Evolutionary conservation across 2,888 invertebrate species (phyloP).

Genomic region (Polydrusus tereticollis): DNA sequence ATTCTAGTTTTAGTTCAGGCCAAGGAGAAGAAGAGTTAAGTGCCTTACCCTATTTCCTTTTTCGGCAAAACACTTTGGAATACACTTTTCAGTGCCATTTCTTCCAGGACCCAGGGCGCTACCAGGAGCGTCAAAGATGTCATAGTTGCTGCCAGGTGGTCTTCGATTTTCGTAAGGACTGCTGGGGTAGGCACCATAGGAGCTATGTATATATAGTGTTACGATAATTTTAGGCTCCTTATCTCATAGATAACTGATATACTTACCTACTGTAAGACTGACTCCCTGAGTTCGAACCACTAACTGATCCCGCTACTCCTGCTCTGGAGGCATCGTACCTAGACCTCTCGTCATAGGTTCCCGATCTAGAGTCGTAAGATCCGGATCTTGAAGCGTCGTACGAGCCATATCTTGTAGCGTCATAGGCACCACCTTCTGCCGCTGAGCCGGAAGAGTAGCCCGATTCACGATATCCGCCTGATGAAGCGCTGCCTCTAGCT

Average conservation of each 20-base stretch:
- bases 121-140: slow-evolving; percentile 67
- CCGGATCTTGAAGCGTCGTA: slow-evolving; percentile 9
- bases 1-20: neutral
- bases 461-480: slow-evolving; percentile 12
- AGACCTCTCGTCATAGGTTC: neutral
- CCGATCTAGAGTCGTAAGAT: slow-evolving; percentile 4
- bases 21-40: neutral
- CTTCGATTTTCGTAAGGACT: slow-evolving; percentile 60
- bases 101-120: slow-evolving; percentile 66
- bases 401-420: neutral
- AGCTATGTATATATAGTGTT: too few species aligned
- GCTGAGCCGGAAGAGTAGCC: neutral
- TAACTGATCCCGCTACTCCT: slow-evolving; percentile 60
- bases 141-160: slow-evolving; percentile 68
- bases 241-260: neutral
- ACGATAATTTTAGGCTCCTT: too few species aligned
- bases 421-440: neutral
- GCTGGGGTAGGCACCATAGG: slow-evolving; percentile 63
- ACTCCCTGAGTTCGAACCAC: neutral
- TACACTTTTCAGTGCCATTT: slow-evolving; percentile 77
- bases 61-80: slow-evolving; percentile 90
- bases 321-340: slow-evolving; percentile 3
- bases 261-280: slow-evolving; percentile 3
- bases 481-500: slow-evolving; percentile 4
- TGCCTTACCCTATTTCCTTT: slow-evolving; percentile 81